Conservation (phyloP, 2,113 vertebrate genomes). For the Gambusia affinis region DNA sequence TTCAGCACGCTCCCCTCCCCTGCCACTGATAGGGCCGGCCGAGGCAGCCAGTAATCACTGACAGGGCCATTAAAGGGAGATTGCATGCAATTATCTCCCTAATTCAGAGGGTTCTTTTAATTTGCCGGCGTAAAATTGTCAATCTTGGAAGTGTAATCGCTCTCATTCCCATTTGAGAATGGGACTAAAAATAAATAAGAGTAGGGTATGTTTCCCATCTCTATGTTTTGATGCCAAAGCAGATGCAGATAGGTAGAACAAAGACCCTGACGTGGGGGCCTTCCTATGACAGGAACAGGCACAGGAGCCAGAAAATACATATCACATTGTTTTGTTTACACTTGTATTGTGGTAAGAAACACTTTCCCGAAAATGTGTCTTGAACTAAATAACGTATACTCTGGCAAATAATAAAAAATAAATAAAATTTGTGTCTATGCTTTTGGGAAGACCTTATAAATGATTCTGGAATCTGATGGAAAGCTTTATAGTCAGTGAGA, state of each 20-base stretch:
- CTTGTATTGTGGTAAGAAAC: background rate
- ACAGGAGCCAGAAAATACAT: slow-evolving; percentile 18
- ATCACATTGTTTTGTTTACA: background rate
- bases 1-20: slow-evolving; percentile 65
- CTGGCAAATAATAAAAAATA: no score
- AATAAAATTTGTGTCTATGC: background rate
- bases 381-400: background rate
- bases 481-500: background rate
- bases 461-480: background rate
- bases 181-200: slow-evolving; percentile 70
- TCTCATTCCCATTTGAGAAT: slow-evolving; percentile 62
- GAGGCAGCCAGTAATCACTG: slow-evolving; percentile 80
- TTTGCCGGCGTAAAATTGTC: slow-evolving; percentile 93
- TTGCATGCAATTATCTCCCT: slow-evolving; percentile 91
- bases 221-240: slow-evolving; percentile 30
- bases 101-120: slow-evolving; percentile 92
- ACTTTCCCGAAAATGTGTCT: background rate
- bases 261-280: slow-evolving; percentile 10
- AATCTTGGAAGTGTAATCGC: slow-evolving; percentile 75
- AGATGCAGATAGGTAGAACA: slow-evolving; percentile 26
- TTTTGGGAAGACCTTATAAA: background rate
- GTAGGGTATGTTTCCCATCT: slow-evolving; percentile 15
- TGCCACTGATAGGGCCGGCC: slow-evolving; percentile 59
- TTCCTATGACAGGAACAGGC: background rate
- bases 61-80: slow-evolving; percentile 85